These are phyloP conservation scores for Anoncus sp. DNA, from an alignment of 2,888 invertebrate species.

Conservation along the genomic window DNA sequence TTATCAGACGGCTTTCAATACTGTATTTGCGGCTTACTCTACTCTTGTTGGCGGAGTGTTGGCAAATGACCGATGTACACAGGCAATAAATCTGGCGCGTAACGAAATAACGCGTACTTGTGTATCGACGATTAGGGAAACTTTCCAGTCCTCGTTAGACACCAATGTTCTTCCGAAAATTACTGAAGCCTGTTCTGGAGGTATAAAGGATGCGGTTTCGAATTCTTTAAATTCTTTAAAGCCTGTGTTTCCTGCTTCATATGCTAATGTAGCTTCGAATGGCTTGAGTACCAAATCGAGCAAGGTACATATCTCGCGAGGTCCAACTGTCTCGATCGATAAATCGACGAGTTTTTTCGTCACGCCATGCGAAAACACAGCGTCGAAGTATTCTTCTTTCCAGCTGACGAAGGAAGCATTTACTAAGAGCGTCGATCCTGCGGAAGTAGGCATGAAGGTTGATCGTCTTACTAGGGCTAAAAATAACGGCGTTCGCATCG, in stretches of 20 bases:
- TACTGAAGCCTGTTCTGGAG: background rate
- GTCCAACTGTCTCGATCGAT: background rate
- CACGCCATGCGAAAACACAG: background rate
- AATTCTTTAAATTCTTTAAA: background rate
- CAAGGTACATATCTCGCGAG: background rate
- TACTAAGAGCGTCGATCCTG: slow-evolving; percentile 5
- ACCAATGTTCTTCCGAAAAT: background rate
- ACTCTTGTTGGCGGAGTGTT: slow-evolving; percentile 1
- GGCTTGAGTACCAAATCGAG: background rate
- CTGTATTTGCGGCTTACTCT: slow-evolving; percentile 24
- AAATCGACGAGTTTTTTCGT: background rate
- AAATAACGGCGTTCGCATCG: slow-evolving; percentile 5
- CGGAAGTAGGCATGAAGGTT: background rate
- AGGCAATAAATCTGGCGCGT: background rate
- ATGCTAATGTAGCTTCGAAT: background rate
- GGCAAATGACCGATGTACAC: slow-evolving; percentile 8
- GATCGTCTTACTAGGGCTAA: background rate
- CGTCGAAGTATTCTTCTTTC: background rate
- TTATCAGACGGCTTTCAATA: slow-evolving; percentile 35
- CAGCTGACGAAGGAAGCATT: background rate
- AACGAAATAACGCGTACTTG: slow-evolving; percentile 4
- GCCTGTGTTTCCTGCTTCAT: background rate
- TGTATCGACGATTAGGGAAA: background rate
- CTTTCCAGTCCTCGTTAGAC: background rate
- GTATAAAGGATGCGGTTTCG: background rate